A percentile compares a stretch with the other conserved stretches of the same genome.
phyloP scores from a whole-genome alignment of 2,888 invertebrate genomes.

The Cylloceria caligata region DNA sequence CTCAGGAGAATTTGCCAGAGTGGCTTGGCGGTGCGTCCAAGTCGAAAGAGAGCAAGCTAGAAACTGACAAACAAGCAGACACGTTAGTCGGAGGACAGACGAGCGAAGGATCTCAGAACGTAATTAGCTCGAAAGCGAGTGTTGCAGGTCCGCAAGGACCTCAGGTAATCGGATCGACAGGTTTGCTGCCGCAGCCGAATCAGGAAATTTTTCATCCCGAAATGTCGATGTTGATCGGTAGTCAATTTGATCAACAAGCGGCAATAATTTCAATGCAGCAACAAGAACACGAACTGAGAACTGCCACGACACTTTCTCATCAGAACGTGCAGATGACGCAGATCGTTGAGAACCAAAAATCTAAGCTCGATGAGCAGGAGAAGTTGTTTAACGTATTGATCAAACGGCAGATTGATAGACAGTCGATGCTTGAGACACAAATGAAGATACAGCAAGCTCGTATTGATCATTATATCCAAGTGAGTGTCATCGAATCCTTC shows the following conservation, averaged over 20 bases:
- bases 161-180: constrained; percentile 23
- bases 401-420: constrained; percentile 78
- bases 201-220: constrained; percentile 64
- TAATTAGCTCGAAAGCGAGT: constrained; percentile 17
- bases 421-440: constrained; percentile 78
- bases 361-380: constrained; percentile 76
- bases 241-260: constrained; percentile 79
- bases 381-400: constrained; percentile 79
- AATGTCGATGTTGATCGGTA: constrained; percentile 72
- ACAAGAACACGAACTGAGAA: constrained; percentile 78
- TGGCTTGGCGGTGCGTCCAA: constrained; percentile 78
- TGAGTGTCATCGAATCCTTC: constrained; percentile 62
- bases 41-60: constrained; percentile 65
- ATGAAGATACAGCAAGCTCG: constrained; percentile 80
- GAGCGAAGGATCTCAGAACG: constrained; percentile 8
- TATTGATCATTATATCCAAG: constrained; percentile 79
- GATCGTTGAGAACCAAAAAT: constrained; percentile 75
- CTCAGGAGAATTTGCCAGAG: constrained; percentile 78
- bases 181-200: constrained; percentile 41
- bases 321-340: constrained; percentile 78
- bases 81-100: background rate
- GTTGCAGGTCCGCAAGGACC: constrained; percentile 9
- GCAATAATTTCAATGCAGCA: constrained; percentile 79
- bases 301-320: constrained; percentile 76
- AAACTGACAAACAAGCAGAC: constrained; percentile 52